phyloP scores from a whole-genome alignment of 2,797 vertebrate species.

The Dipus sagitta region DNA sequence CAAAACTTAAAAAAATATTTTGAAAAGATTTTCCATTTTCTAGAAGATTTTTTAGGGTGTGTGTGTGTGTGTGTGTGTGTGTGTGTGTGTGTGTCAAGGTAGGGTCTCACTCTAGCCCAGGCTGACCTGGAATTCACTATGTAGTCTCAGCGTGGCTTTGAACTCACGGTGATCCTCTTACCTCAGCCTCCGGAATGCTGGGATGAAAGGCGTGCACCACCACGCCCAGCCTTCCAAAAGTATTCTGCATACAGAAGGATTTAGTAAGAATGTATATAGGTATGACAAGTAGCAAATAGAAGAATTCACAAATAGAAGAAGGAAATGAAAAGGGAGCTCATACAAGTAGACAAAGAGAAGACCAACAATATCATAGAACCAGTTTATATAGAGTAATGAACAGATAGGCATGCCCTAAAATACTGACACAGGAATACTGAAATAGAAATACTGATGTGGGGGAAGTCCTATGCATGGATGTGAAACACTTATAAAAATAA shows the following conservation, averaged over 20 bases:
- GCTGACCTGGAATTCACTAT: no score
- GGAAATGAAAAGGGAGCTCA: conserved; percentile 29
- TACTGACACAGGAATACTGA: no score
- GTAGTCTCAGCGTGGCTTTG: no score
- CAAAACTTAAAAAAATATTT: no score
- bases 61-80: no score
- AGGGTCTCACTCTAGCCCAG: no score
- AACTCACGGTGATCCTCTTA: no score
- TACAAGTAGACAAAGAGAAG: not conserved
- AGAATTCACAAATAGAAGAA: not conserved
- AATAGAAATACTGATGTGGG: not conserved
- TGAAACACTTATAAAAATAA: conserved; percentile 12
- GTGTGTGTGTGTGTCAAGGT: no score
- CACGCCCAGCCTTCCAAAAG: not conserved
- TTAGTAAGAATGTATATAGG: not conserved
- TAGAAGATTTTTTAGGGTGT: no score
- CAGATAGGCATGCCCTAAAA: not conserved
- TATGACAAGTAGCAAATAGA: not conserved
- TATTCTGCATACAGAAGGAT: conserved; percentile 7
- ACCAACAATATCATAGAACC: not conserved
- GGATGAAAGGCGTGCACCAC: no score
- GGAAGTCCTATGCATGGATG: not conserved
- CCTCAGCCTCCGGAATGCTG: no score
- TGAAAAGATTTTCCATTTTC: not conserved
- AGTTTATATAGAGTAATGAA: not conserved